Percentiles rank a stretch among this genome's conserved stretches.
phyloP scores from a whole-genome alignment of 2,797 vertebrate species.

The Lacerta bilineata region DNA sequence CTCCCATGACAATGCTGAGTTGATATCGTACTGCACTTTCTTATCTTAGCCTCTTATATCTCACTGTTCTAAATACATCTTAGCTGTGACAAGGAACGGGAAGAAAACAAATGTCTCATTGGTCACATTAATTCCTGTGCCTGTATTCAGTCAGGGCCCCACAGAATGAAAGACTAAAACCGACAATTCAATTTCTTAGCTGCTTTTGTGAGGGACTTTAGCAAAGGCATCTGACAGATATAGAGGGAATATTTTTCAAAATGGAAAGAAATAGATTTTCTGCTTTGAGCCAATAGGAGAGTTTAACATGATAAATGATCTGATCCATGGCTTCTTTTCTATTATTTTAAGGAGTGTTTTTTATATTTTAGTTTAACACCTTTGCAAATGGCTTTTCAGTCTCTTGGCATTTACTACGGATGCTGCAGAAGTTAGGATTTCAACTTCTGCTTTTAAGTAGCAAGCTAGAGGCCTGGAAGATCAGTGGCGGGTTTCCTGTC shows the following conservation, averaged over 20 bases:
- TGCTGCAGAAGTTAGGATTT: background rate
- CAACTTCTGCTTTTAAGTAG: background rate
- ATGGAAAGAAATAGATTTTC: conserved; percentile 84
- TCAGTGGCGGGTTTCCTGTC: background rate
- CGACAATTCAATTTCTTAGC: conserved; percentile 78
- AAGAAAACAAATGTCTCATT: conserved; percentile 55
- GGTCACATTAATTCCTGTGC: conserved; percentile 47
- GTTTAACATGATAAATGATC: conserved; percentile 81
- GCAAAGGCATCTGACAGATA: conserved; percentile 77
- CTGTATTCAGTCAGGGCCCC: conserved; percentile 43
- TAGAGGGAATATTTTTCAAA: conserved; percentile 81
- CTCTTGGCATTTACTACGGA: conserved; percentile 22
- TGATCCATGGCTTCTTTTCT: conserved; percentile 67
- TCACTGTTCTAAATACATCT: conserved; percentile 36
- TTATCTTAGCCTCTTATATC: conserved; percentile 41
- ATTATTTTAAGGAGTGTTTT: conserved; percentile 73
- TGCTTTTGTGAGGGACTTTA: conserved; percentile 77
- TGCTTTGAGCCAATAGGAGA: conserved; percentile 73
- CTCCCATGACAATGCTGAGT: background rate
- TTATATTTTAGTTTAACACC: conserved; percentile 52
- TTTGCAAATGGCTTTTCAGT: conserved; percentile 63
- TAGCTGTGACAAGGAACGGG: conserved; percentile 30
- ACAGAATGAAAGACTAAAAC: conserved; percentile 61
- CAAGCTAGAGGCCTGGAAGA: background rate
- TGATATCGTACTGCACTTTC: background rate